A percentile compares a stretch with the other conserved stretches of the same genome.
Conservation (phyloP, 2,888 invertebrate species). For the Rambutsinella grinnellia region DNA sequence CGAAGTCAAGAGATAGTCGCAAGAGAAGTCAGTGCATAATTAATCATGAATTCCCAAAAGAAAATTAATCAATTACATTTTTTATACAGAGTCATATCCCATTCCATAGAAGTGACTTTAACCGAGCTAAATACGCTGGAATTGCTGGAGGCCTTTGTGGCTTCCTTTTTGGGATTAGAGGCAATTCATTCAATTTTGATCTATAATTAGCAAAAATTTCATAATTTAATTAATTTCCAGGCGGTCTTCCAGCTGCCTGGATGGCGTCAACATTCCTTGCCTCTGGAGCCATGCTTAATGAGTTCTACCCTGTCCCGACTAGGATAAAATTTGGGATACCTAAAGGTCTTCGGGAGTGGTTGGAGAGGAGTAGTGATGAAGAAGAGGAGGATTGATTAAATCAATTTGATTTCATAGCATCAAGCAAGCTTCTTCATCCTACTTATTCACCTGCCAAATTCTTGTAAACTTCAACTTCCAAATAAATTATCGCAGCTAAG, state of each 20-base stretch:
- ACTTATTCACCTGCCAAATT: too few species aligned
- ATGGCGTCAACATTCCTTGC: constrained; percentile 10
- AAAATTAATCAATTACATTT: too few species aligned
- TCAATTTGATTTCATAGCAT: background rate
- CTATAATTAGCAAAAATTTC: background rate
- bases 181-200: constrained; percentile 9
- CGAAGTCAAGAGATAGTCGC: background rate
- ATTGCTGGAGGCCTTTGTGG: constrained; percentile 34
- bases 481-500: background rate
- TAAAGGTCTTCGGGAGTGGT: background rate
- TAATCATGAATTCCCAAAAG: too few species aligned
- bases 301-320: constrained; percentile 9
- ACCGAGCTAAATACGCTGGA: too few species aligned
- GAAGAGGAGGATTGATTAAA: background rate
- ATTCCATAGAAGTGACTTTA: too few species aligned
- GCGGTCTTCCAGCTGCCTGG: constrained; percentile 27
- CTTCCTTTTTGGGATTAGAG: constrained; percentile 31
- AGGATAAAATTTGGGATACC: too few species aligned
- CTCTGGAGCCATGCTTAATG: background rate
- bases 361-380: background rate
- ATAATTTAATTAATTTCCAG: constrained; percentile 3
- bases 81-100: too few species aligned
- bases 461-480: background rate
- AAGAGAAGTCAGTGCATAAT: too few species aligned
- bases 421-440: too few species aligned